Evolutionary conservation across 2,797 vertebrate genomes (phyloP).

Genomic region (Urophycis tenuis): DNA sequence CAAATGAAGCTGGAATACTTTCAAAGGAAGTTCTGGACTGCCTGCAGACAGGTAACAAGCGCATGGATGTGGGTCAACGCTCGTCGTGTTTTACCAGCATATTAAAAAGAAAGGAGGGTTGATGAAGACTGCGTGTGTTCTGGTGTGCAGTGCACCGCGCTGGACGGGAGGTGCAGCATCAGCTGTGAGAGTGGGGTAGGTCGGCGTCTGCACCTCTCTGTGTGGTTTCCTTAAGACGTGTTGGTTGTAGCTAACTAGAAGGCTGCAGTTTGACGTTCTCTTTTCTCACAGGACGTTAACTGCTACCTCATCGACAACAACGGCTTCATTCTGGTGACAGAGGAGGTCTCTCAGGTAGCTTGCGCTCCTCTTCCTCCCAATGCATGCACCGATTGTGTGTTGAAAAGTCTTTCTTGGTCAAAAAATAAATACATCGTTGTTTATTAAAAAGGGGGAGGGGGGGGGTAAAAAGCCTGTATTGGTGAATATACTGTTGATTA

Average conservation of each 20-base stretch:
- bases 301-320: slow-evolving; percentile 99
- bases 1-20: slow-evolving; percentile 99
- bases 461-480: too few species aligned
- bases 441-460: too few species aligned
- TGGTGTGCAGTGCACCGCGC: slow-evolving; percentile 87
- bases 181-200: slow-evolving; percentile 95
- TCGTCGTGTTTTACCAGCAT: not conserved
- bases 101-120: not conserved
- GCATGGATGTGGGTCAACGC: not conserved
- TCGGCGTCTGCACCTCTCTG: slow-evolving; percentile 56
- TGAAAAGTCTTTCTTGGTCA: too few species aligned
- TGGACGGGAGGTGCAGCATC: slow-evolving; percentile 91
- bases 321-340: slow-evolving; percentile 94
- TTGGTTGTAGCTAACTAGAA: slow-evolving; percentile 6
- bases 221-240: not conserved
- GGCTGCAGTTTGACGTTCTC: not conserved
- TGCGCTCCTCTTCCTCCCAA: not conserved
- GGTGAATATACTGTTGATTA: too few species aligned
- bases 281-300: slow-evolving; percentile 81
- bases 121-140: slow-evolving; percentile 13
- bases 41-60: slow-evolving; percentile 93
- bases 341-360: slow-evolving; percentile 87
- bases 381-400: not conserved
- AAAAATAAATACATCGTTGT: too few species aligned
- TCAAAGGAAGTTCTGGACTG: slow-evolving; percentile 98